phyloP scores from a whole-genome alignment of 1,140 invertebrate species.

The Drosophila truncata region DNA sequence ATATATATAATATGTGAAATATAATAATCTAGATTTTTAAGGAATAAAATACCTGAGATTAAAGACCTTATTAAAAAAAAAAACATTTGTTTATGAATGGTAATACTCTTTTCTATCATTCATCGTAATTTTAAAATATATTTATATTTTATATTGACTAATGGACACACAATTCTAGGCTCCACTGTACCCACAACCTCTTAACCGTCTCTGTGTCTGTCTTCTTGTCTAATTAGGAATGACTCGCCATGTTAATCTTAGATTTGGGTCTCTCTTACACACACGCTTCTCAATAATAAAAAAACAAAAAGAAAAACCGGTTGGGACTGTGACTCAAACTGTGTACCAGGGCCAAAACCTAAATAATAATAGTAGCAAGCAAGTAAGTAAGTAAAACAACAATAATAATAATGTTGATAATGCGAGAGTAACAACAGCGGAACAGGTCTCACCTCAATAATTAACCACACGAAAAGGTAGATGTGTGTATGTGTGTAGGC shows the following conservation, averaged over 20 bases:
- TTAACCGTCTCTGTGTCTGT: background rate
- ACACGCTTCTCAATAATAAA: slow-evolving; percentile 1
- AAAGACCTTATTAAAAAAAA: too few relatives aligned
- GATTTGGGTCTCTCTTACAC: slow-evolving; percentile 25
- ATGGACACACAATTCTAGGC: background rate
- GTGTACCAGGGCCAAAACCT: slow-evolving; percentile 23
- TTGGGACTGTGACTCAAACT: slow-evolving; percentile 35
- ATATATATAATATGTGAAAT: too few relatives aligned
- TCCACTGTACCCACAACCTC: slow-evolving; percentile 7
- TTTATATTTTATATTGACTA: too few relatives aligned
- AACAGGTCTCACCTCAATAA: slow-evolving; percentile 27
- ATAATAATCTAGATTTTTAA: background rate
- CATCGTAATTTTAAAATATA: background rate
- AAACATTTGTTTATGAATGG: too few relatives aligned
- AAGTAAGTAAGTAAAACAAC: background rate
- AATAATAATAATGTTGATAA: slow-evolving; percentile 27
- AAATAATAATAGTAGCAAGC: slow-evolving; percentile 45
- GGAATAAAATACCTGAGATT: background rate
- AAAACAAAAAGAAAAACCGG: slow-evolving; percentile 48
- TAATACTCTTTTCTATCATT: too few relatives aligned
- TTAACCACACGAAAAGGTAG: slow-evolving; percentile 7
- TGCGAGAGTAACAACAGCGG: background rate
- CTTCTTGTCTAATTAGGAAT: slow-evolving; percentile 27
- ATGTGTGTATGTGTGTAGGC: background rate
- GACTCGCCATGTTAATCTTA: slow-evolving; percentile 28